phyloP scores from a whole-genome alignment of 1,140 invertebrate genomes.

The Lepidotrigona ventralis region DNA sequence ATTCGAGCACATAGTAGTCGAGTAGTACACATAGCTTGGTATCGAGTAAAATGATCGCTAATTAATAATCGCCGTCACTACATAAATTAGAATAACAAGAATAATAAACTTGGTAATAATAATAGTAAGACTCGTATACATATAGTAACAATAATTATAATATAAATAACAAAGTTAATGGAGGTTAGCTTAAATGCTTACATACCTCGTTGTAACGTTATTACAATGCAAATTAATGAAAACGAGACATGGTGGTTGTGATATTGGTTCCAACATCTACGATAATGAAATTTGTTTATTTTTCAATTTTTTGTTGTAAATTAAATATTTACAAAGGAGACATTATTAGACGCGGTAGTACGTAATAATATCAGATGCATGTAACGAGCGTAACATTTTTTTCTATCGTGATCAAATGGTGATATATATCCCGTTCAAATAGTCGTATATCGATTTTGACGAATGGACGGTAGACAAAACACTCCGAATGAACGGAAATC shows the following conservation, averaged over 20 bases:
- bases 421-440: not conserved
- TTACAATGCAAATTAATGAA: not conserved
- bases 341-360: not conserved
- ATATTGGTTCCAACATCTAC: not conserved
- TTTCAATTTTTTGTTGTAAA: not conserved
- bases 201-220: too few species aligned
- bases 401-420: not conserved
- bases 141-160: not conserved
- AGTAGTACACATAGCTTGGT: too few species aligned
- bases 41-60: not conserved
- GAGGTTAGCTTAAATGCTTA: too few species aligned
- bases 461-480: not conserved
- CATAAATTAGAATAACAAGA: not conserved
- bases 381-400: not conserved
- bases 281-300: conserved; percentile 9
- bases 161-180: not conserved
- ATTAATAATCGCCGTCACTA: not conserved
- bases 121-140: not conserved
- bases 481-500: not conserved
- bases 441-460: not conserved
- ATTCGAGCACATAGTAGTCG: too few species aligned
- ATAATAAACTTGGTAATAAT: not conserved
- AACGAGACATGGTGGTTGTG: too few species aligned
- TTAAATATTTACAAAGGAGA: conserved; percentile 34
- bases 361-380: not conserved